phyloP scores from a whole-genome alignment of 2,797 vertebrate species.

The Chelon labrosus region DNA sequence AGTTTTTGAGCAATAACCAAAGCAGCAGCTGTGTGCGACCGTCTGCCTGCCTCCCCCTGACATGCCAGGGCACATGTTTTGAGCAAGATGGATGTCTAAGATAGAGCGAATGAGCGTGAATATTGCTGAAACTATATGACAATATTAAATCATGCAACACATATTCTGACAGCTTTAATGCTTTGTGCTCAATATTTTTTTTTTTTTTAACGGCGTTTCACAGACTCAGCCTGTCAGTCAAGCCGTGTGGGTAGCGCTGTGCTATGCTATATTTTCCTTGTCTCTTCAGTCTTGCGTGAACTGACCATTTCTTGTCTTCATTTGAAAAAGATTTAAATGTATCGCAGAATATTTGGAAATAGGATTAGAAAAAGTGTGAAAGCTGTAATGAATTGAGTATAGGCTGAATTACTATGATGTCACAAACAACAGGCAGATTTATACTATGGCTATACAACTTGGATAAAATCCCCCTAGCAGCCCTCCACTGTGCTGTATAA shows the following conservation, averaged over 20 bases:
- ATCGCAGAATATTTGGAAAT: background rate
- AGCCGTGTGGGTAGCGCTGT: background rate
- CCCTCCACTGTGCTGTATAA: background rate
- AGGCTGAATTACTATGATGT: background rate
- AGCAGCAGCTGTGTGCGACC: slow-evolving; percentile 74
- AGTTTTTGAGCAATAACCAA: slow-evolving; percentile 71
- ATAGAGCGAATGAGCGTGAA: slow-evolving; percentile 27
- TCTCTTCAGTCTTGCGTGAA: background rate
- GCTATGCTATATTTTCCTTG: background rate
- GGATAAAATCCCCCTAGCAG: background rate
- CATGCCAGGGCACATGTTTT: slow-evolving; percentile 57
- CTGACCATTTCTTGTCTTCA: background rate
- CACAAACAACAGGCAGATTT: background rate
- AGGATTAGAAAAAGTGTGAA: background rate
- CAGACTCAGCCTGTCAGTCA: background rate
- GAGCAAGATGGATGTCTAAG: slow-evolving; percentile 40
- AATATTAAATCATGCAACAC: background rate
- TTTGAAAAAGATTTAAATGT: background rate
- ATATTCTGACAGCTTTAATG: background rate
- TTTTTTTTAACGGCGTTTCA: background rate
- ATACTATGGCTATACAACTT: background rate
- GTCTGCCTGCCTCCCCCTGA: slow-evolving; percentile 63
- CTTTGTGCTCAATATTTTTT: background rate
- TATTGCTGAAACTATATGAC: background rate
- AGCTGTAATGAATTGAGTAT: background rate